Base-by-base conservation (phyloP, 2,888 invertebrate genomes). In the Apamea epomidion region DNA sequence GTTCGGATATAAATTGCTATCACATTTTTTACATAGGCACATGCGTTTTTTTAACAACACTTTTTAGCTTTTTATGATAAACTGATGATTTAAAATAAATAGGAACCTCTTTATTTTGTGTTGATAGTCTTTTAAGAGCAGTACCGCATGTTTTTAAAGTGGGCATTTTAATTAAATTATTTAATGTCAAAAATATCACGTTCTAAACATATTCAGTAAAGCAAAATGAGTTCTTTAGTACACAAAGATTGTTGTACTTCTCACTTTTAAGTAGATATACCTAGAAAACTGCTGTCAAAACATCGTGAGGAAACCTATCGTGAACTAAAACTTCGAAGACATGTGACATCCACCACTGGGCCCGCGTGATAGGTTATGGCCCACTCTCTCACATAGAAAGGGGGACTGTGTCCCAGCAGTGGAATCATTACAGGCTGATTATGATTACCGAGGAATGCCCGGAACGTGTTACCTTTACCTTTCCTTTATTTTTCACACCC, bases 1-100 rank as follows among this genome's bases (percentile, higher is more conserved):
- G 54, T 67, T 74, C 45, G 45, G 42, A 74, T 82, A 81, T 72
- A 88, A 88, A 86, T 86, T 78, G 82, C 58, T 85, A 78, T 76
- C 77, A 74, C 42, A 71, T 88, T 88, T 87, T 79, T 85, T 67
- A 77, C 48, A 5, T 62, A 72, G 32, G 32, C 74, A 68, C 82
- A 37, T 76, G 67, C 54, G 76, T 32, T 77, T 75, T 85, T 45
- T 71, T 60, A 69, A 21, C 12, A 74, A 78, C 2, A 60, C 54
- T 74, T 80, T 74, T 29, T 25, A 67, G 29, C 18, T 75, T 65
- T 42, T 8, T 74, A 78, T 85, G 82, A 86, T 88, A 81, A 77
- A 88, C 81, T 76, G 75, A 68, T 78, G 65, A 72, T 45, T 0
- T 2, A 68, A 85, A 85, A 85, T 70, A 74, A 78, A 87, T 78